phyloP scores from a whole-genome alignment of 1,140 invertebrate genomes.

The Propsilocerus akamusi region DNA sequence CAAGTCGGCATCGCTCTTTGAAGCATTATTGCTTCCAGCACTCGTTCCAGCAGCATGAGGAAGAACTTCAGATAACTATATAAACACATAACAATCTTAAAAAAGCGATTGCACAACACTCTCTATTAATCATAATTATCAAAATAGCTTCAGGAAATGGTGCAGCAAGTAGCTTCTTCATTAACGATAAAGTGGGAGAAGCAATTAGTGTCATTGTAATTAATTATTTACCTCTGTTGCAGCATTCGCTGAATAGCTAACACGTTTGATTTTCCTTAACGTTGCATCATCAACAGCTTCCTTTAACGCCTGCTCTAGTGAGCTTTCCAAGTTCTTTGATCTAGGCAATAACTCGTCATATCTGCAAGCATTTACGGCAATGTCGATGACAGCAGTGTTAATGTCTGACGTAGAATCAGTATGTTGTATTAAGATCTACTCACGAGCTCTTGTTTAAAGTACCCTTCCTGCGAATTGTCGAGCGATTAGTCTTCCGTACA shows the following conservation, averaged over 20 bases:
- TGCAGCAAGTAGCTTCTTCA: not conserved
- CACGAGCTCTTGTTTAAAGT: slow-evolving; percentile 26
- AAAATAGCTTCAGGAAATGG: too few species aligned
- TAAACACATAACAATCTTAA: not conserved
- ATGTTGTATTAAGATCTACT: slow-evolving; percentile 5
- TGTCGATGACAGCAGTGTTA: not conserved
- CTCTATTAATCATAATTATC: not conserved
- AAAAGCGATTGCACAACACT: not conserved
- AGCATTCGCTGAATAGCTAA: slow-evolving; percentile 46
- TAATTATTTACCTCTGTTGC: slow-evolving; percentile 36
- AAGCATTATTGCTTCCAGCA: slow-evolving; percentile 14
- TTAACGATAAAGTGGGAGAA: not conserved
- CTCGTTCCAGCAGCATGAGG: not conserved
- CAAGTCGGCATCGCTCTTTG: slow-evolving; percentile 18
- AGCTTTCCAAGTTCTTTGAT: slow-evolving; percentile 27
- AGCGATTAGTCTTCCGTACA: slow-evolving; percentile 38
- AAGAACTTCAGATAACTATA: not conserved
- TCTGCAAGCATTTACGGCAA: slow-evolving; percentile 3
- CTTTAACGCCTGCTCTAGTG: slow-evolving; percentile 37
- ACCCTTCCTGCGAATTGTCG: slow-evolving; percentile 23
- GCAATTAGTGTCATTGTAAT: slow-evolving; percentile 10
- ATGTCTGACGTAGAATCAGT: not conserved
- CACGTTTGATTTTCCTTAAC: slow-evolving; percentile 43
- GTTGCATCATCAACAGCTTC: slow-evolving; percentile 48
- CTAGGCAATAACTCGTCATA: slow-evolving; percentile 17